phyloP scores from a whole-genome alignment of 2,113 vertebrate species.

The Calonectris borealis region DNA sequence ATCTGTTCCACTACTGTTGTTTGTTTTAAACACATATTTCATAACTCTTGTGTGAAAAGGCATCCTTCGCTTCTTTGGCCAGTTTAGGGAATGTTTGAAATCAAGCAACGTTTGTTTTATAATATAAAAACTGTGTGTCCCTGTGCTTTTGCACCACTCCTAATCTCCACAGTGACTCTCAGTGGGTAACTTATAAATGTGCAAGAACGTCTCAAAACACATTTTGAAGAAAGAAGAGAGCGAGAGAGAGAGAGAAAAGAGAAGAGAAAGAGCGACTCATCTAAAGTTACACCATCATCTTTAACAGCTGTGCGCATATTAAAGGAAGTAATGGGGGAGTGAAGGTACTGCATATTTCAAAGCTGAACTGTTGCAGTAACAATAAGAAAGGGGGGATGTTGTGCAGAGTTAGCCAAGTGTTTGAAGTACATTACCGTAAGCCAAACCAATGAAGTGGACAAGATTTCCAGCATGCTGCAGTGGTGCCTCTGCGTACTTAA shows the following conservation, averaged over 20 bases:
- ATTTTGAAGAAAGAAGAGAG: slow-evolving; percentile 45
- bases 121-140: slow-evolving; percentile 23
- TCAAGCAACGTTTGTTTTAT: background rate
- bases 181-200: slow-evolving; percentile 58
- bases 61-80: background rate
- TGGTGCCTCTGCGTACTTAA: slow-evolving; percentile 87
- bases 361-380: slow-evolving; percentile 74
- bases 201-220: slow-evolving; percentile 31
- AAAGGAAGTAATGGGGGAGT: slow-evolving; percentile 76
- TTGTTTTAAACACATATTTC: background rate
- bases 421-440: slow-evolving; percentile 87
- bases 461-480: slow-evolving; percentile 89
- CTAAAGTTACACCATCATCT: slow-evolving; percentile 65
- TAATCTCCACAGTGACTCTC: slow-evolving; percentile 51
- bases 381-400: slow-evolving; percentile 75
- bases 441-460: slow-evolving; percentile 91
- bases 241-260: background rate
- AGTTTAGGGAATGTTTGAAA: background rate
- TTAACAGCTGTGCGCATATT: slow-evolving; percentile 76
- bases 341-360: slow-evolving; percentile 84
- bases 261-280: slow-evolving; percentile 31
- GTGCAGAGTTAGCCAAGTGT: slow-evolving; percentile 80
- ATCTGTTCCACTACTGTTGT: background rate
- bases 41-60: background rate
- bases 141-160: slow-evolving; percentile 26